A percentile compares a stretch with the other conserved stretches of the same genome.
Evolutionary conservation across 2,113 vertebrate genomes (phyloP).

Genomic region (Macroglossus sobrinus): DNA sequence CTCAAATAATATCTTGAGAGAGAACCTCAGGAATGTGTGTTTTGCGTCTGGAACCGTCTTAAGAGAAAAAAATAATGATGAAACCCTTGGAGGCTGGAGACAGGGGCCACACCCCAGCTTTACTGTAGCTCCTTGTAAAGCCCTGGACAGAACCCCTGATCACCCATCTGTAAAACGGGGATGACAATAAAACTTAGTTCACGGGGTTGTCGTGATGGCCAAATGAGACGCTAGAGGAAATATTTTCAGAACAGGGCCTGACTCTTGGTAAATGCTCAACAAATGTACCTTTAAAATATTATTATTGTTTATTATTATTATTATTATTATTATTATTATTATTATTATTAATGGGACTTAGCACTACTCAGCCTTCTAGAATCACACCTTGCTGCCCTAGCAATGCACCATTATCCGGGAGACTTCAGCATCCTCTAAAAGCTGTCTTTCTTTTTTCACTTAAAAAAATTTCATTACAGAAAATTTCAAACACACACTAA

Average conservation of each 20-base stretch:
- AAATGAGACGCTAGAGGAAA: background rate
- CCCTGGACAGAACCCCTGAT: background rate
- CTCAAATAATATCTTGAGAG: background rate
- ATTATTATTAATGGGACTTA: background rate
- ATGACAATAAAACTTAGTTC: background rate
- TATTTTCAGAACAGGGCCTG: background rate
- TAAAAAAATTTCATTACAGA: background rate
- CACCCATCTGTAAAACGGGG: background rate
- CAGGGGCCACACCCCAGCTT: too few species aligned
- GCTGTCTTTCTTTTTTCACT: background rate
- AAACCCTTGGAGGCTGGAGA: background rate
- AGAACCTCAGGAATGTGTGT: background rate
- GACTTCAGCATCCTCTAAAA: constrained; percentile 63
- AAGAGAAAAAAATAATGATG: background rate
- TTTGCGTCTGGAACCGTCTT: background rate
- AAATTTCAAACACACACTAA: background rate
- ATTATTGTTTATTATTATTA: background rate
- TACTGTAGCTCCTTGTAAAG: background rate
- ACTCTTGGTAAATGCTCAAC: background rate
- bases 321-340: background rate
- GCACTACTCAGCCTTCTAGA: background rate
- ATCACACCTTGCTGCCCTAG: constrained; percentile 38
- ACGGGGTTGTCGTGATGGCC: background rate
- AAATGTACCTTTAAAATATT: background rate
- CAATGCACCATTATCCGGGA: constrained; percentile 43